Base-by-base conservation (phyloP, 2,888 invertebrate species). In the Horisme vitalbata region DNA sequence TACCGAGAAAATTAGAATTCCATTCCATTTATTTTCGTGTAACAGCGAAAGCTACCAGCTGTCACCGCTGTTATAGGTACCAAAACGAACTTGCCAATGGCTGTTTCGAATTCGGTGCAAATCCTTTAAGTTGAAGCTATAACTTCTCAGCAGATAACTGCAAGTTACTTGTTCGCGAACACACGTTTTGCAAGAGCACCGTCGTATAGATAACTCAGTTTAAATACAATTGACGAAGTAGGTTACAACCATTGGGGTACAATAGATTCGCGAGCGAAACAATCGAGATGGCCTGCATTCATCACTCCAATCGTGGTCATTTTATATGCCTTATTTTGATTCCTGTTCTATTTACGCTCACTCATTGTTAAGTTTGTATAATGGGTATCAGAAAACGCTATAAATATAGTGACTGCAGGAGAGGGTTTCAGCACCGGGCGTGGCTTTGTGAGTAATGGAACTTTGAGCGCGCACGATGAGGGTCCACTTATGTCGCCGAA, bases 401-500 rank as follows among this genome's bases (percentile, higher is more conserved):
- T 55, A 52, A 45, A 75, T 65, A 69, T 72, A 72, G 69, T 68
- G 69, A 63, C 64, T 69, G 68, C 60, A 70, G 64, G 69, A 69
- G 71, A 69, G 61, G 73, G 75, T 85, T 86, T 84, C 84, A 83
- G 83, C 68, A 75, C 66, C 63, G 81, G 86, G 86, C 80, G 87
- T 75, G 80, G 82, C 73, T 65, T 70, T 61, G 68, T 88, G 86
- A 89, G 79, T 89, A 89, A 88, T 89, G 88, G 87, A 79, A 80
- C 72, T 83, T 76, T 68, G 81, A 81, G 83, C 81, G 82, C 80
- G 77, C 67, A 78, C 81, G 83, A 85, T 80, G 83, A 88, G 87
- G 88, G 89, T 86, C 83, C 86, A 84, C 86, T 88, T 87, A 84
- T 87, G 87, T 86, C 86, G 79, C 73, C 72, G 75, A 74, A 79